Percentiles rank a stretch among this genome's conserved stretches.
Evolutionary conservation across 2,888 invertebrate species (phyloP).

Genomic region (Podotricha telesiphe): DNA sequence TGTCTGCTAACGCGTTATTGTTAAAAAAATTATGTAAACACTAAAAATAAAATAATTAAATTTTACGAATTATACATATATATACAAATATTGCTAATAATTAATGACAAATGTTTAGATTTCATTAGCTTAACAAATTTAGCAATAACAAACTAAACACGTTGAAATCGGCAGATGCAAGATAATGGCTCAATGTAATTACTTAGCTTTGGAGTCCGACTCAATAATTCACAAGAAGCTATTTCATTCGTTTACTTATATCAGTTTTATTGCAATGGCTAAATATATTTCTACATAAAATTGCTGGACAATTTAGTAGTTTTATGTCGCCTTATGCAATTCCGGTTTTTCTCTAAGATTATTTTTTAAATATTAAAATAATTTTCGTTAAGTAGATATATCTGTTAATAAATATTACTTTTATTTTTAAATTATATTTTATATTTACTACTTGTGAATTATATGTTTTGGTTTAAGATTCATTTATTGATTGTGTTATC

Average conservation of each 20-base stretch:
- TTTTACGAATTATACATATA: too few relatives aligned
- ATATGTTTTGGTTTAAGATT: not conserved
- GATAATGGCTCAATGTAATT: slow-evolving; percentile 72
- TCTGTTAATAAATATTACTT: not conserved
- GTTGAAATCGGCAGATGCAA: slow-evolving; percentile 67
- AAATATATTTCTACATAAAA: slow-evolving; percentile 14
- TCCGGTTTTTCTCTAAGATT: not conserved
- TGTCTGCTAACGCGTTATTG: too few relatives aligned
- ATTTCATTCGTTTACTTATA: slow-evolving; percentile 46
- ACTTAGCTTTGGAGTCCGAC: slow-evolving; percentile 66
- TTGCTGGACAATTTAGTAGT: not conserved
- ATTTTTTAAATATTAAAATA: not conserved
- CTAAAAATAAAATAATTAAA: too few relatives aligned
- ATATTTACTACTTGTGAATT: not conserved
- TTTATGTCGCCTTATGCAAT: not conserved
- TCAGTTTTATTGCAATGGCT: slow-evolving; percentile 28
- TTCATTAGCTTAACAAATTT: too few relatives aligned
- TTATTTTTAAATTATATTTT: not conserved
- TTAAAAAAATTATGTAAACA: too few relatives aligned
- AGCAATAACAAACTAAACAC: slow-evolving; percentile 17
- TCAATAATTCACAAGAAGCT: slow-evolving; percentile 58
- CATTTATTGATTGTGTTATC: slow-evolving; percentile 11
- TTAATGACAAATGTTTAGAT: too few relatives aligned
- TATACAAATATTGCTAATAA: too few relatives aligned
- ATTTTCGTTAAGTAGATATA: not conserved